phyloP scores from a whole-genome alignment of 2,888 invertebrate species.

The Pachliopta kotzebuea region DNA sequence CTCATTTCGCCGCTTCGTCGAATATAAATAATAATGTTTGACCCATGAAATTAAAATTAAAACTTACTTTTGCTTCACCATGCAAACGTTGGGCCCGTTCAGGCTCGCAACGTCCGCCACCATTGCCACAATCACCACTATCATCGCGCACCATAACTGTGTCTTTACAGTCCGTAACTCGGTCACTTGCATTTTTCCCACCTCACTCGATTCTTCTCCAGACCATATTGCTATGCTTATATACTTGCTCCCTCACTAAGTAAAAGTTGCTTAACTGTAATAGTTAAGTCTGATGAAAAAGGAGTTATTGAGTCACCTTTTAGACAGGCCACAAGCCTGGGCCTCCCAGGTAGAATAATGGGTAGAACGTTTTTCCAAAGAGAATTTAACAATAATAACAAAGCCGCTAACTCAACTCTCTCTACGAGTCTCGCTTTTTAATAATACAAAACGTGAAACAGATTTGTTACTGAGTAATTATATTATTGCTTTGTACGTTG shows the following conservation, averaged over 20 bases:
- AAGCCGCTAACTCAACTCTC: not conserved
- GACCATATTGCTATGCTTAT: slow-evolving; percentile 43
- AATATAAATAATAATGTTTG: too few relatives aligned
- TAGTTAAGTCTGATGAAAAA: too few relatives aligned
- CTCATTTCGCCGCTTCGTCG: too few relatives aligned
- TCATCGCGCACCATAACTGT: slow-evolving; percentile 50
- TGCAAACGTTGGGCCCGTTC: slow-evolving; percentile 73
- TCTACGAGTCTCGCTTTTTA: too few relatives aligned
- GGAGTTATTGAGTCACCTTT: not conserved
- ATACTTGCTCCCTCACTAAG: not conserved
- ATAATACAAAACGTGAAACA: too few relatives aligned
- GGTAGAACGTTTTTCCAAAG: too few relatives aligned
- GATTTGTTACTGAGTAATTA: too few relatives aligned
- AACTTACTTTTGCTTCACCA: slow-evolving; percentile 76
- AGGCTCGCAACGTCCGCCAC: slow-evolving; percentile 50
- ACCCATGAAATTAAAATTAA: not conserved
- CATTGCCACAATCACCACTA: slow-evolving; percentile 41
- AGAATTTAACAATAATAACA: too few relatives aligned
- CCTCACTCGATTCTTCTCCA: slow-evolving; percentile 36
- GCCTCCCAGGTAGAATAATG: too few relatives aligned
- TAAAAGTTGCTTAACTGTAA: not conserved
- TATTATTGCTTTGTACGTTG: too few relatives aligned
- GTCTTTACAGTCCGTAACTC: slow-evolving; percentile 42
- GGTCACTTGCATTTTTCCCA: slow-evolving; percentile 36
- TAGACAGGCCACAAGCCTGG: too few relatives aligned